Base-by-base conservation (phyloP, 2,888 invertebrate species). In the Barypeithes pellucidus region DNA sequence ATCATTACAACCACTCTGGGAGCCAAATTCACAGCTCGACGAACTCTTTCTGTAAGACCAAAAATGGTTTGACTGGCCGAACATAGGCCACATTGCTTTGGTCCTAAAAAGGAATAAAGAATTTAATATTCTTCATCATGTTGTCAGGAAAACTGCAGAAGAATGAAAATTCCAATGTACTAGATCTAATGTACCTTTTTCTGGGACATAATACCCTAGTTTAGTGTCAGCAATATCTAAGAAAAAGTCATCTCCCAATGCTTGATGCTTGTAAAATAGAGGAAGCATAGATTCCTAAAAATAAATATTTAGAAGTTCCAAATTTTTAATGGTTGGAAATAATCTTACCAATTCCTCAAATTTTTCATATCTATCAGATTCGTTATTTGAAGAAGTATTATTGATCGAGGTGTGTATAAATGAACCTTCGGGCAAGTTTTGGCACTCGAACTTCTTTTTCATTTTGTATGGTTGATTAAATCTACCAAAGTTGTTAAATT, bases 191-290 rank as follows among this genome's bases (percentile, higher is more conserved):
- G 11, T 77, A 81, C 81, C 80, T 62, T 76, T 78, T 65, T 80
- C 79, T 39, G 81, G 79, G 63, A 82, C 79, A 62, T 82, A 82
- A 67, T 80, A 82, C 5, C 82, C 82, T 33, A 81, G 61, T 75
- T 82, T 82, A 12, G 78, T 80, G 69, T 82, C 82, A 5, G 82
- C 82, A 67, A 82, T 80, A 72, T 82, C 82, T 62, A 82, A 72
- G 66, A 82, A 80, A 72, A 82, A 82, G 72, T 82, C 82, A 75
- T 82, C 82, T 3, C 82, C 82, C 33, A 82, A 72, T 7, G 81
- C 82, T 72, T 82, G 82, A 77, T 82, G 81, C 24, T 79, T 82
- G 68, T 82, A 82, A 59, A 82, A 79, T 7, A 82, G 66, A 11
- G 82, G 82, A 14, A 82, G 72, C 81, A 82, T 82, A 33, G 77